Evolutionary conservation across 2,797 vertebrate genomes (phyloP), one percentile per base, ranked within the genome.

Genomic region (Moxostoma hubbsi): DNA sequence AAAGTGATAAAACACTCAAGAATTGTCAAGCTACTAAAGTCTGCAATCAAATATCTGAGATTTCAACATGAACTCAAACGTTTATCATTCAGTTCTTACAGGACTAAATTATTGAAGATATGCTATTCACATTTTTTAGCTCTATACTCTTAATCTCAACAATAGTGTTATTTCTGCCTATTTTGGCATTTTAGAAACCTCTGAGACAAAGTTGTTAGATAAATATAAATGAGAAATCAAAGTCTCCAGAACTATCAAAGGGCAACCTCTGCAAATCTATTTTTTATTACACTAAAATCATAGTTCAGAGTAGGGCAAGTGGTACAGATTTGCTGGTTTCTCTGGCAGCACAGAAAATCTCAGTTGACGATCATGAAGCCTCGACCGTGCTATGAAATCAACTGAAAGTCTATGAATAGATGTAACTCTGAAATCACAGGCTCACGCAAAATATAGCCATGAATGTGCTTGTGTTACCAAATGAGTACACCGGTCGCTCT

Each of bases 371-470:
- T 61, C 16, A 16, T 15, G 47, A 77, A 66, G 54, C 63, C 75
- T 43, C 54, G 47, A 51, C 75, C 54, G 64, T 62, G 45, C 75
- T 68, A 43, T 47, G 43, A 61, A 77, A 49, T 68, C 64, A 75
- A 63, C 59, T 46, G 18, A 65, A 75, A 64, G 36, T 55, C 36
- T 63, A 75, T 73, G 71, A 62, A 73, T 73, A 73, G 71, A 51
- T 62, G 71, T 36, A 73, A 62, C 47, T 73, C 71, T 13, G 71
- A 51, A 62, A 73, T 73, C 58, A 36, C 57, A 49, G 70, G 49
- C 57, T 73, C 46, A n/a, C 0, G 36, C 6, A 43, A 59, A 47
- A 47, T 54, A 72, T 72, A 13, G 69, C 54, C 45, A 72, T 72
- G 69, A 72, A 72, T 72, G 55, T 45, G 47, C 55, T 72, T 72